phyloP scores from a whole-genome alignment of 1,140 invertebrate species.

The Dinothrombium tinctorium region DNA sequence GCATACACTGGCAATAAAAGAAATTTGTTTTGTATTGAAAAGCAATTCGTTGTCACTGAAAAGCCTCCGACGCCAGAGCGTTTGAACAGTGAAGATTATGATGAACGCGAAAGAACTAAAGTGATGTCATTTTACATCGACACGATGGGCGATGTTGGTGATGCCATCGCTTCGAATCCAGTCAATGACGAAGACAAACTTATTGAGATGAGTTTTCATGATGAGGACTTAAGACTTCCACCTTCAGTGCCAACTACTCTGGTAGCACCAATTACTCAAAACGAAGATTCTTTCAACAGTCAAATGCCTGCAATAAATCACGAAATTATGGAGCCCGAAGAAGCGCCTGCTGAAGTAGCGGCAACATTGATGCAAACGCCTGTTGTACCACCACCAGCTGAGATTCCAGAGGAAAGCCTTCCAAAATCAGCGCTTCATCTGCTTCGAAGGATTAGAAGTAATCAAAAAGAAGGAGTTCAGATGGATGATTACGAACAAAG shows the following conservation, averaged over 20 bases:
- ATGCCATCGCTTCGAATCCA: background rate
- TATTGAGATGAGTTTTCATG: conserved; percentile 10
- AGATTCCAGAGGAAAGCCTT: background rate
- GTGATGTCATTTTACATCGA: conserved; percentile 4
- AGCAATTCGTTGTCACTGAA: conserved; percentile 5
- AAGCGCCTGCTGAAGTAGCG: background rate
- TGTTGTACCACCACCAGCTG: background rate
- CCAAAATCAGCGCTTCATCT: background rate
- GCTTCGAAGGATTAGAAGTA: background rate
- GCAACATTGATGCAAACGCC: too few relatives aligned
- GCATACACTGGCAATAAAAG: conserved; percentile 9
- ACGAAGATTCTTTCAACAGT: background rate
- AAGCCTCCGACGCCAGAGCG: conserved; percentile 8
- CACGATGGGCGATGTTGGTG: background rate
- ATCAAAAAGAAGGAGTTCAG: too few relatives aligned
- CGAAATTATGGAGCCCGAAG: background rate
- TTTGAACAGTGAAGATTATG: conserved; percentile 3
- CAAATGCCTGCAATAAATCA: background rate
- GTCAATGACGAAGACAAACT: conserved; percentile 6
- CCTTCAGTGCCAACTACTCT: background rate
- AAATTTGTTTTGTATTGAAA: conserved; percentile 11
- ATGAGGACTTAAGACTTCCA: conserved; percentile 10
- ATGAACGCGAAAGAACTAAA: conserved; percentile 1
- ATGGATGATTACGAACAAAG: too few relatives aligned
- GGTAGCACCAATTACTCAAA: background rate